These are phyloP conservation scores for Heliconius ismenius DNA, from an alignment of 2,888 invertebrate species.

Conservation along the genomic window DNA sequence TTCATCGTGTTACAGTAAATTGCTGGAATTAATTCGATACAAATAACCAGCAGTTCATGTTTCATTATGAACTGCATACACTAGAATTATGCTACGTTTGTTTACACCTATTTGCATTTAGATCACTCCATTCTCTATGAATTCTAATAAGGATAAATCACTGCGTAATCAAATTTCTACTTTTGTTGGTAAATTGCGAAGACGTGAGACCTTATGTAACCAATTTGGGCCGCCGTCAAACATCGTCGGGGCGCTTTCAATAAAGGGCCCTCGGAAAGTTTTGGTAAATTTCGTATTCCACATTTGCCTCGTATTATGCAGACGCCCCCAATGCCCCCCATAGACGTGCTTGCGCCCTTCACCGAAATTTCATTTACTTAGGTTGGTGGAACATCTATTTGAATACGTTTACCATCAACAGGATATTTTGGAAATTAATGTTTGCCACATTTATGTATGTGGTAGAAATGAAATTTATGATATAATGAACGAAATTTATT, in stretches of 20 bases:
- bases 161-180: constrained; percentile 54
- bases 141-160: constrained; percentile 68
- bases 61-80: constrained; percentile 38
- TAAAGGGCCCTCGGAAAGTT: constrained; percentile 50
- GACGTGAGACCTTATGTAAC: constrained; percentile 48
- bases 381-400: constrained; percentile 61
- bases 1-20: constrained; percentile 26
- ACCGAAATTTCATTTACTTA: constrained; percentile 62
- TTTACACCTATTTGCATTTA: constrained; percentile 70
- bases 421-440: constrained; percentile 55
- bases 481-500: background rate
- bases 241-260: constrained; percentile 50
- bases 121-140: constrained; percentile 57
- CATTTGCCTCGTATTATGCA: constrained; percentile 50
- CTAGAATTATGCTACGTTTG: constrained; percentile 52
- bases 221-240: constrained; percentile 50
- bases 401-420: constrained; percentile 59
- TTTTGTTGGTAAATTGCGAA: constrained; percentile 48
- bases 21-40: constrained; percentile 35
- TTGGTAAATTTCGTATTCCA: constrained; percentile 53
- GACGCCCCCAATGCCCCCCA: constrained; percentile 43
- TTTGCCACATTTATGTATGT: background rate
- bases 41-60: constrained; percentile 36
- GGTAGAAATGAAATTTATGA: background rate
- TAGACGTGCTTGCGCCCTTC: constrained; percentile 49